Evolutionary conservation across 2,113 vertebrate species (phyloP), one percentile per base, ranked within the genome.

Genomic region (Rafetus swinhoei): DNA sequence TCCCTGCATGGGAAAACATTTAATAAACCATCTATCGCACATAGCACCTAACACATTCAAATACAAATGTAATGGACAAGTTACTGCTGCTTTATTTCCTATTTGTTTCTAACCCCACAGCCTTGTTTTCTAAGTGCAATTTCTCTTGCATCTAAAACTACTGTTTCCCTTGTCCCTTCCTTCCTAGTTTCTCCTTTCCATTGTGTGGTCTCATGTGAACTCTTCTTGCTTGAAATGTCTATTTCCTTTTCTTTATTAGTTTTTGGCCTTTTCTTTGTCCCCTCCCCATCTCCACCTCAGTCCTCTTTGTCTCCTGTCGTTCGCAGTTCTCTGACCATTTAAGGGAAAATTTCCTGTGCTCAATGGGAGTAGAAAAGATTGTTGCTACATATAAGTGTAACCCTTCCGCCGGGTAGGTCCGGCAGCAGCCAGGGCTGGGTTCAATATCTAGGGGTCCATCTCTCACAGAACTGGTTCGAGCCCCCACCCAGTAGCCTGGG

Each of bases 341-440:
- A 12, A 96, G 62, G 88, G 96, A 88, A 85, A 55, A 79, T 88
- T 92, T 94, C 89, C 69, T n/a, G 88, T 79, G 88, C 80, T 89
- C 89, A 85, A 92, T 72, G 82, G 10, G 16, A 32, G 24, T 86
- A 91, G 81, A 89, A 93, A 96, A 95, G 74, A 59, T 45, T 93
- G 72, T 84, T 90, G 92, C 94, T 94, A 60, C 74, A 97, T 94
- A 96, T 92, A 95, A 45, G 45, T 45, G 45, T 45, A 45, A 45
- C 45, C 45, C 45, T 45, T 45, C 45, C 6, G 6, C 45, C 6
- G 45, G 45, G 45, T 45, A 45, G 45, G 45, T 7, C 45, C 45
- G 45, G 45, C 45, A 45, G 45, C 45, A 45, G 5, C 45, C 45
- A 45, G 45, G 45, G 45, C 45, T 7, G 45, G 45, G 45, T 45